A percentile compares a stretch with the other conserved stretches of the same genome.
Evolutionary conservation across 2,113 vertebrate genomes (phyloP).

Genomic region (Centrocercus urophasianus): DNA sequence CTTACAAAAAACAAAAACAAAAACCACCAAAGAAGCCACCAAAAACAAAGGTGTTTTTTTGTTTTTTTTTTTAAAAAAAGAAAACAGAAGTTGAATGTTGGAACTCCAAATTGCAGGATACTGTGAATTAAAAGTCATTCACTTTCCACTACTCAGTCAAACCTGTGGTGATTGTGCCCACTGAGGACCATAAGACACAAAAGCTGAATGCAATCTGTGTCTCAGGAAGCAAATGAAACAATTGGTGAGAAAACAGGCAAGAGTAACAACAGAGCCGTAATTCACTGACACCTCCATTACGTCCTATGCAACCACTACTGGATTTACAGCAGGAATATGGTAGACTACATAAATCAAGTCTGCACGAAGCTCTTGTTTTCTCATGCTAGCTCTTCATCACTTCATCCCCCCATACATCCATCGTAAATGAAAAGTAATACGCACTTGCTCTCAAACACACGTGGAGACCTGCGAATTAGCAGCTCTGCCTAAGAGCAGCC

Average conservation of each 20-base stretch:
- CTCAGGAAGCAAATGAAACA: neutral
- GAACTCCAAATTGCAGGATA: neutral
- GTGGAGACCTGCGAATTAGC: neutral
- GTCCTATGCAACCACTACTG: fast-evolving
- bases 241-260: neutral
- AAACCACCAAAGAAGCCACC: too few species aligned
- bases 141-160: neutral
- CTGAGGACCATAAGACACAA: neutral
- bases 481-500: neutral
- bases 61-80: too few species aligned
- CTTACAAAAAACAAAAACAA: neutral
- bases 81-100: neutral
- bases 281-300: too few species aligned
- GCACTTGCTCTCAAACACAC: neutral
- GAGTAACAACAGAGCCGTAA: neutral
- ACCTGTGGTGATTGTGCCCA: neutral
- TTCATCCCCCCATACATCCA: neutral
- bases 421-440: neutral
- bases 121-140: neutral
- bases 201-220: neutral
- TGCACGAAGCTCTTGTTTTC: neutral
- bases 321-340: neutral
- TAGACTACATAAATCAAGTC: neutral
- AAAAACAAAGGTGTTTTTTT: too few species aligned
- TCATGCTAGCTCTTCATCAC: neutral